A percentile compares a stretch with the other conserved stretches of the same genome.
Evolutionary conservation across 1,140 invertebrate genomes (phyloP).

Genomic region (Cheumatopsyche charites): DNA sequence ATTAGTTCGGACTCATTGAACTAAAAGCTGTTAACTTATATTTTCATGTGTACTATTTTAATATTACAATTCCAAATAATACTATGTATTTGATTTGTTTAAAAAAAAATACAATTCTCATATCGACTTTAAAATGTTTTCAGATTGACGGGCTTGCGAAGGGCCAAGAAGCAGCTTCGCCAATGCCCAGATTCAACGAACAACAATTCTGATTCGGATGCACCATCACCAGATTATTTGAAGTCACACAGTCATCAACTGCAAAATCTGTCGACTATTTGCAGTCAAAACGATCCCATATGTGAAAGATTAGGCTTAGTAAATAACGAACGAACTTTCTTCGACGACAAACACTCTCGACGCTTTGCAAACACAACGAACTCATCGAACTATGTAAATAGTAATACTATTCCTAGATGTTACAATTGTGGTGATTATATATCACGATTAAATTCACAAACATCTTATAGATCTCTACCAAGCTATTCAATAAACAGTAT

Average conservation of each 20-base stretch:
- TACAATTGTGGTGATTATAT: slow-evolving; percentile 45
- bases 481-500: slow-evolving; percentile 35
- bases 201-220: slow-evolving; percentile 43
- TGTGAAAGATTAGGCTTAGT: slow-evolving; percentile 37
- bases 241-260: neutral
- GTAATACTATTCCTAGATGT: slow-evolving; percentile 31
- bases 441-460: slow-evolving; percentile 4
- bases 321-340: slow-evolving; percentile 11
- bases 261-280: neutral
- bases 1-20: too few species aligned
- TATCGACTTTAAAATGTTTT: slow-evolving; percentile 20
- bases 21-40: too few species aligned
- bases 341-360: slow-evolving; percentile 21
- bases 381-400: slow-evolving; percentile 10
- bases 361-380: neutral
- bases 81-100: too few species aligned
- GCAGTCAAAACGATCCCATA: slow-evolving; percentile 26
- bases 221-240: slow-evolving; percentile 23
- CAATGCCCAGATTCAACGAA: slow-evolving; percentile 39
- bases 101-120: neutral
- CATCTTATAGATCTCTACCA: slow-evolving; percentile 41
- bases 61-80: too few species aligned
- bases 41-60: too few species aligned
- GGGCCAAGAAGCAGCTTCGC: slow-evolving; percentile 47
- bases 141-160: slow-evolving; percentile 47